Percentiles rank a stretch among this genome's conserved stretches.
Evolutionary conservation across 2,113 vertebrate genomes (phyloP).

Genomic region (Anhinga anhinga): DNA sequence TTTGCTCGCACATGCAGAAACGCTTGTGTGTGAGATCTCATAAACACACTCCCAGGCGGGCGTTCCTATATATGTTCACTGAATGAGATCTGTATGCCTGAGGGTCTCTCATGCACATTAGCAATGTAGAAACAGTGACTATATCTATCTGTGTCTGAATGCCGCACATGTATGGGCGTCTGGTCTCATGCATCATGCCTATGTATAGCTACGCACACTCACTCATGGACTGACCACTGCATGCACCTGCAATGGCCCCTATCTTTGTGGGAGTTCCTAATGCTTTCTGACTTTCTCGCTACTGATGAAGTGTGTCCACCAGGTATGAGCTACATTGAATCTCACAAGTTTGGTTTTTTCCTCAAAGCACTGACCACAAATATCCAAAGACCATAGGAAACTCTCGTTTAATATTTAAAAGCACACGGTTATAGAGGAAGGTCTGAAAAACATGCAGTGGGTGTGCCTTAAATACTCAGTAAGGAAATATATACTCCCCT

Average conservation of each 20-base stretch:
- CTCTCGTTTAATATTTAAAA: not conserved
- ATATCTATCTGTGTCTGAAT: not conserved
- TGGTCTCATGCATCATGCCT: not conserved
- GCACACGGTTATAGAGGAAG: not conserved
- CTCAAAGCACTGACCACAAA: not conserved
- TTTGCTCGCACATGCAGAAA: not conserved
- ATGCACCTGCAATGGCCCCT: rapidly evolving
- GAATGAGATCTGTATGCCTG: not conserved
- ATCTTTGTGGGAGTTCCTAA: not conserved
- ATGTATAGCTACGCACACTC: not conserved
- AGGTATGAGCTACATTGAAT: not conserved
- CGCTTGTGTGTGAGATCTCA: not conserved
- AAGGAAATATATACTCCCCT: not conserved
- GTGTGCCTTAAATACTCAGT: not conserved
- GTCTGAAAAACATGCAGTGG: not conserved
- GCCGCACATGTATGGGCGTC: rapidly evolving
- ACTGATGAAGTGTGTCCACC: not conserved
- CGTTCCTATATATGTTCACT: not conserved
- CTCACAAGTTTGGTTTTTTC: not conserved
- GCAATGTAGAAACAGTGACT: not conserved
- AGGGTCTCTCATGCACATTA: not conserved
- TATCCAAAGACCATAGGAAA: not conserved
- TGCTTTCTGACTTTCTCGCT: not conserved
- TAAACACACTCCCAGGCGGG: not conserved
- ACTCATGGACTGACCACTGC: not conserved